Evolutionary conservation across 1,140 invertebrate genomes (phyloP), one percentile per base, ranked within the genome.

Genomic region (Geopemphigus sp.): DNA sequence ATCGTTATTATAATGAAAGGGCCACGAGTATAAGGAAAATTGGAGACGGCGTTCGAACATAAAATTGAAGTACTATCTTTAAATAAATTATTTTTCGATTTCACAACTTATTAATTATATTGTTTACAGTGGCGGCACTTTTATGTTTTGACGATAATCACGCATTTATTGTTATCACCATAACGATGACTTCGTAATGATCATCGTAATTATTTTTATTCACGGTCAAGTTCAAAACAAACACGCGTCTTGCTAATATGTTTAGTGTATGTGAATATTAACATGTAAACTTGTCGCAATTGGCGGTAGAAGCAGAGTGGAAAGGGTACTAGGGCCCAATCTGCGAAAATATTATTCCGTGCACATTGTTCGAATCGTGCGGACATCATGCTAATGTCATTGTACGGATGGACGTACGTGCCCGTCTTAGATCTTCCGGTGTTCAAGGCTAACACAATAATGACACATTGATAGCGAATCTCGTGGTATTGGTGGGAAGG

Each of bases 211-310:
- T 8, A 8, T 50, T 17, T 68, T 32, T 26, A 26, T 68, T 68
- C 66, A 68, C 50, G 66, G 66, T 68, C 45, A 68, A 68, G 66
- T 68, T 68, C 45, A 68, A 63, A 68, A 68, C 22, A 26, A 68
- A 26, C 6, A 50, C 32, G 32, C 32, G 32, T 68, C 11, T 68
- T 68, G 17, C 6, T 50, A 32, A 32, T 29, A 32, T 8, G 50
- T 50, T 50, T 24, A 26, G 47, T 26, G 47, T 24, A 14, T 68
- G 22, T 12, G 22, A 50, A 50, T 50, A 10, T 68, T 50, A 24
- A 26, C 12, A n/a, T 8, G 19, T 47, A 24, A 68, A 22, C 39
- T 47, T n/a, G 39, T 45, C 47, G 15, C 14, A 50, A 50, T 19
- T 17, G 26, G 24, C n/a, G 22, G 56, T 14, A 14, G 45, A 4